Base-by-base conservation (phyloP, 2,113 vertebrate genomes). In the Eurypyga helias region DNA sequence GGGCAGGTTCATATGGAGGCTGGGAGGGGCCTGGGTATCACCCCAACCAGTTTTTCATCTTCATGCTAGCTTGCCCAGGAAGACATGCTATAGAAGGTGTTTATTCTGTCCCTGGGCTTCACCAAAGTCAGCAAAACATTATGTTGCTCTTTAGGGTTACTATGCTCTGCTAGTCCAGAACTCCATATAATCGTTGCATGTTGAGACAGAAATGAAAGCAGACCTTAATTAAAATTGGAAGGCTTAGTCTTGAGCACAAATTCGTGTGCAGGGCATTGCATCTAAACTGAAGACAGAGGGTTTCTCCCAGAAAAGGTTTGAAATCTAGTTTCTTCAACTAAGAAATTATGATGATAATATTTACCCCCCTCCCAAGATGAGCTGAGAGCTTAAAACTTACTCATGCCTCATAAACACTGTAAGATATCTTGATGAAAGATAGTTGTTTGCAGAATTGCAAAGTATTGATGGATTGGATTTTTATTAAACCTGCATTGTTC, bases 401-500 rank as follows among this genome's bases (percentile, higher is more conserved):
- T 75, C n/a, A 14, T 76, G 29, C 36, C 10, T 83, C 85, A 54
- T 43, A 67, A 93, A n/a, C n/a, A 62, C 28, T 67, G 4, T 41
- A 83, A 92, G 61, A 31, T 87, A 64, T n/a, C 34, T 49, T 71
- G 69, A 61, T 78, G 64, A 91, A 55, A 93, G 41, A 62, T 8
- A 55, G 45, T 38, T 94, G 33, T 89, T 85, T 80, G 55, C 51
- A 81, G 38, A 89, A 89, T 20, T 81, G 17, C 31, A 62, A 89
- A 70, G 60, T 67, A 89, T 64, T 55, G 51, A 58, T 19, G n/a
- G 20, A 72, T 25, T 77, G 46, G 46, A 43, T 78, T 89, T 93
- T 92, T 95, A 94, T 95, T 96, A 91, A 82, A 89, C 10, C 11
- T 82, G 9, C 45, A 76, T 33, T 76, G 52, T 82, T 89, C 62